A percentile compares a stretch with the other conserved stretches of the same genome.
Evolutionary conservation across 2,113 vertebrate genomes (phyloP).

Genomic region (Alligator mississippiensis): DNA sequence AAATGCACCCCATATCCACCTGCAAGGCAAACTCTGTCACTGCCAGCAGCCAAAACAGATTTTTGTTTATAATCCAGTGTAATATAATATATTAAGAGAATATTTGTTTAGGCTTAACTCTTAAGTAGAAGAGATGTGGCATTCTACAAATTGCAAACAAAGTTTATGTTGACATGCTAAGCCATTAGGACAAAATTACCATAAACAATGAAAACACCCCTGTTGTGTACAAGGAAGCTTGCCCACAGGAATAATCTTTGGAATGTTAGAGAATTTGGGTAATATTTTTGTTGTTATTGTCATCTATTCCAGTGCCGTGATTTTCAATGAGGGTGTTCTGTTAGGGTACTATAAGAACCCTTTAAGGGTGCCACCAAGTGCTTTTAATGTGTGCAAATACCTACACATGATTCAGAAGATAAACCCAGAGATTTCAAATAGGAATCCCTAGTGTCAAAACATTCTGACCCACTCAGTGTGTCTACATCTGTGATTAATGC

Average conservation of each 20-base stretch:
- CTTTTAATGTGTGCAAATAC: too few relatives aligned
- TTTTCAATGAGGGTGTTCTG: too few relatives aligned
- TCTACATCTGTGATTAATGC: too few relatives aligned
- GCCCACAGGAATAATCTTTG: neutral
- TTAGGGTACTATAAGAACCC: too few relatives aligned
- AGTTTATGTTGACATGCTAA: neutral
- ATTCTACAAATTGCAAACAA: neutral
- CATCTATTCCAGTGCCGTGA: neutral
- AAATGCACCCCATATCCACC: neutral
- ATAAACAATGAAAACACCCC: neutral
- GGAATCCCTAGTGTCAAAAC: too few relatives aligned
- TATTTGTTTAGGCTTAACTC: neutral
- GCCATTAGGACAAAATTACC: neutral
- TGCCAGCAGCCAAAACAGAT: neutral
- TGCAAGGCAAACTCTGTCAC: neutral
- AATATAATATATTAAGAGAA: neutral
- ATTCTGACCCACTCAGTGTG: too few relatives aligned
- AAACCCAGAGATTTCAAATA: too few relatives aligned
- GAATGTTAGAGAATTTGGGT: neutral
- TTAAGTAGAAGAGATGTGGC: neutral
- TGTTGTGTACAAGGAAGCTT: neutral
- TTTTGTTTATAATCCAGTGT: accelerated
- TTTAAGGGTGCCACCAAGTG: too few relatives aligned
- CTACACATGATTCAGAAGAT: too few relatives aligned
- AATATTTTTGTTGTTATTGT: neutral